Percentiles rank a stretch among this genome's conserved stretches.
These are phyloP conservation scores for Cercopithecus mona DNA, from an alignment of 2,113 vertebrate species.

Conservation along the genomic window DNA sequence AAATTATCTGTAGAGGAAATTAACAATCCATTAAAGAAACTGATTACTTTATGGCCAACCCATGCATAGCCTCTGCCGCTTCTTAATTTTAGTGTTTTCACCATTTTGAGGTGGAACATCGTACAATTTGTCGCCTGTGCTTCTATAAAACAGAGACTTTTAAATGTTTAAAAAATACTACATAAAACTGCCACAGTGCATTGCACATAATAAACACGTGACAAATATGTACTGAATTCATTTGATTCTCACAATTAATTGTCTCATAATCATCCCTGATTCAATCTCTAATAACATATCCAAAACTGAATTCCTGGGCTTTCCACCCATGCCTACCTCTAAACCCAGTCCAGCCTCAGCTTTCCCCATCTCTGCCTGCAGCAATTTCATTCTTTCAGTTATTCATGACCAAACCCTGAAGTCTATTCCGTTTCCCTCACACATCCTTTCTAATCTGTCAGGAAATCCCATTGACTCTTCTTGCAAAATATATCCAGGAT, in stretches of 20 bases:
- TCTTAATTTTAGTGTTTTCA: background rate
- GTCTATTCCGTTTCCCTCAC: background rate
- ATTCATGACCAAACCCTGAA: background rate
- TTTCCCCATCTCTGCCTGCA: background rate
- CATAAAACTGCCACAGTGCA: background rate
- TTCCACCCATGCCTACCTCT: background rate
- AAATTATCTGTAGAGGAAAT: background rate
- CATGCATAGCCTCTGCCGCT: background rate
- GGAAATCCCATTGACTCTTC: background rate
- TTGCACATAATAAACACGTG: background rate
- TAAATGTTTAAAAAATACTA: background rate
- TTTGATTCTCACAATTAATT: background rate
- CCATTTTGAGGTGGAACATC: background rate
- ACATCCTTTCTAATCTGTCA: background rate
- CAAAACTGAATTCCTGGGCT: background rate
- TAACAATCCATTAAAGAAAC: background rate
- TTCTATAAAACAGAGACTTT: background rate
- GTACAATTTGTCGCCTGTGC: background rate
- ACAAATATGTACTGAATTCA: background rate
- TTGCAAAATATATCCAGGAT: background rate
- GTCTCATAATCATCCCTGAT: background rate
- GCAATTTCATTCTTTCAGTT: background rate
- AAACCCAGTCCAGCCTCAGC: no score
- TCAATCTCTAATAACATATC: background rate
- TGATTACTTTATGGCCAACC: background rate